phyloP scores from a whole-genome alignment of 2,888 invertebrate genomes.

The Trissoscelio sp. region DNA sequence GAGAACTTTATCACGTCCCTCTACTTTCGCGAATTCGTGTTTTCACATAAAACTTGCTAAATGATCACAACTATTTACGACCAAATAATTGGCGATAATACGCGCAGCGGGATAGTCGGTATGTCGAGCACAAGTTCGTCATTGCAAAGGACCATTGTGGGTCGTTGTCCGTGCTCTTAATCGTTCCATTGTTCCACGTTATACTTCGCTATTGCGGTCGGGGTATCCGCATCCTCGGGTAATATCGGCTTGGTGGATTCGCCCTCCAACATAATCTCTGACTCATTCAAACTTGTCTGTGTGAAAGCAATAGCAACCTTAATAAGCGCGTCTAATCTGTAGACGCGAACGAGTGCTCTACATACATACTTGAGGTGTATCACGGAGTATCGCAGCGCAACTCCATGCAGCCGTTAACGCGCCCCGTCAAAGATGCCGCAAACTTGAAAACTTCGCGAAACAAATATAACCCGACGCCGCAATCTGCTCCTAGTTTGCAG shows the following conservation, averaged over 20 bases:
- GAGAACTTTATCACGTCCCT: slow-evolving; percentile 38
- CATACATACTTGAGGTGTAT: slow-evolving; percentile 60
- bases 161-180: slow-evolving; percentile 72
- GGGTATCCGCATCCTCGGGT: slow-evolving; percentile 72
- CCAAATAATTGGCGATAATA: slow-evolving; percentile 57
- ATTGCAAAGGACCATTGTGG: slow-evolving; percentile 64
- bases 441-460: slow-evolving; percentile 74
- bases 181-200: slow-evolving; percentile 75
- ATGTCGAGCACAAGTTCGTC: slow-evolving; percentile 66
- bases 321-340: slow-evolving; percentile 78
- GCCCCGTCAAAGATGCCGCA: slow-evolving; percentile 66
- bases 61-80: slow-evolving; percentile 55
- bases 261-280: slow-evolving; percentile 78
- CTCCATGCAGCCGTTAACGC: slow-evolving; percentile 66
- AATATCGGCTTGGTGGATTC: slow-evolving; percentile 74
- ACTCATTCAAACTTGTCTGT: slow-evolving; percentile 79
- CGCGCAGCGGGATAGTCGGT: slow-evolving; percentile 46
- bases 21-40: slow-evolving; percentile 39
- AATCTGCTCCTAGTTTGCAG: slow-evolving; percentile 11
- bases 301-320: slow-evolving; percentile 76
- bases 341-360: slow-evolving; percentile 69
- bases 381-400: slow-evolving; percentile 51
- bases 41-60: slow-evolving; percentile 44
- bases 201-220: slow-evolving; percentile 70
- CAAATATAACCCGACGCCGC: slow-evolving; percentile 66